Evolutionary conservation across 2,797 vertebrate genomes (phyloP).

Genomic region (Pipistrellus nathusii): DNA sequence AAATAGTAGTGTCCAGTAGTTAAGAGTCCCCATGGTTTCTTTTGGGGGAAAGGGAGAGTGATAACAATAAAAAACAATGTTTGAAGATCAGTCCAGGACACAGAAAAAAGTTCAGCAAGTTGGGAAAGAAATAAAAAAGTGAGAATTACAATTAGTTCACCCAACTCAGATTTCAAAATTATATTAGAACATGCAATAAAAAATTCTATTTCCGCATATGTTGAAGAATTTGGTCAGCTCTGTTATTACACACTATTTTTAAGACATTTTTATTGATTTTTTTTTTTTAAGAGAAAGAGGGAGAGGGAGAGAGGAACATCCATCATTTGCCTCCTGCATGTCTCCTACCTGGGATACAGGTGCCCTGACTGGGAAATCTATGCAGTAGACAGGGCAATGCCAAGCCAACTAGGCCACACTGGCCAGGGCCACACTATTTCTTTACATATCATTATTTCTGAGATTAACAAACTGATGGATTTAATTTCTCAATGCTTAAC

Average conservation of each 20-base stretch:
- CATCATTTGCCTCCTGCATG: not conserved
- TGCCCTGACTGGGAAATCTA: not conserved
- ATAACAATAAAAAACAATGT: not conserved
- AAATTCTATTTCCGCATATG: not conserved
- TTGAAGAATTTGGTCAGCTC: not conserved
- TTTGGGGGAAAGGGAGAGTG: not conserved
- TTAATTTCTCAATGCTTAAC: slow-evolving; percentile 5
- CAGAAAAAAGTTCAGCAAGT: not conserved
- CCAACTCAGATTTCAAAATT: slow-evolving; percentile 34
- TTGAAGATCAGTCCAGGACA: not conserved
- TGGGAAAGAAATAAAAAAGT: not conserved
- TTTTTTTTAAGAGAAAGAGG: no score
- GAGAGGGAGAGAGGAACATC: not conserved
- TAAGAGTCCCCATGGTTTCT: not conserved
- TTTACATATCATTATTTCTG: not conserved
- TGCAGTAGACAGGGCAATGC: not conserved
- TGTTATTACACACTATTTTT: not conserved
- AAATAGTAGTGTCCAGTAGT: fast-evolving
- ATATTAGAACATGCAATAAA: not conserved
- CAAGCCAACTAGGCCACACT: not conserved
- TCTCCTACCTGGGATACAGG: not conserved
- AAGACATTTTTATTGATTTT: not conserved
- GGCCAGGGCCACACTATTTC: no score
- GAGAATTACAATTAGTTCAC: not conserved
- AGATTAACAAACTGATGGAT: not conserved